Conservation (phyloP, 2,888 invertebrate genomes). For the Phrixothrix hirtus region DNA sequence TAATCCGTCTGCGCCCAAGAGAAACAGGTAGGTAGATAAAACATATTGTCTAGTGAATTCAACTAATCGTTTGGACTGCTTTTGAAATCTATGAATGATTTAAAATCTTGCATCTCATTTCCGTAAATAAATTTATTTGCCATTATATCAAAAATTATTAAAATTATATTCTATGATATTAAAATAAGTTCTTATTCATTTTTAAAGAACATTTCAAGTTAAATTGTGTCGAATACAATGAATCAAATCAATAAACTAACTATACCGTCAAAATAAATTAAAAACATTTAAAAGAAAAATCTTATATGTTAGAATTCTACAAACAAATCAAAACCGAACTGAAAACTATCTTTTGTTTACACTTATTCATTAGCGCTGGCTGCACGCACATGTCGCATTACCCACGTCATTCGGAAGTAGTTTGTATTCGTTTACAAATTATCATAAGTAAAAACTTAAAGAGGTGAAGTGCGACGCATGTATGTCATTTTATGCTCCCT, state of each 20-base stretch:
- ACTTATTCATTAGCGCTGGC: slow-evolving; percentile 35
- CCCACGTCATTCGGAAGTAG: slow-evolving; percentile 28
- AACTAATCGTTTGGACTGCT: neutral
- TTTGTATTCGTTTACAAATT: slow-evolving; percentile 35
- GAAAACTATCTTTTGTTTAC: slow-evolving; percentile 31
- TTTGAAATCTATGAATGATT: too few relatives aligned
- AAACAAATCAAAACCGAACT: slow-evolving; percentile 31
- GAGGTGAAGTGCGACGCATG: slow-evolving; percentile 15
- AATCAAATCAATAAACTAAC: neutral
- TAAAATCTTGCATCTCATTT: too few relatives aligned
- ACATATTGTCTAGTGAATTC: neutral
- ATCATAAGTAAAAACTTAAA: slow-evolving; percentile 31
- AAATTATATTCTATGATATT: too few relatives aligned
- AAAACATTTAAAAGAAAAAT: too few relatives aligned
- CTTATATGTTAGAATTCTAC: neutral
- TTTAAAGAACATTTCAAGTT: too few relatives aligned
- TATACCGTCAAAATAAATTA: neutral
- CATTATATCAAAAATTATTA: too few relatives aligned
- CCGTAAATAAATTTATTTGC: too few relatives aligned
- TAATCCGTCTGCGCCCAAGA: slow-evolving; percentile 32
- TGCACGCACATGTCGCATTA: slow-evolving; percentile 41
- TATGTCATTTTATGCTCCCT: slow-evolving; percentile 13
- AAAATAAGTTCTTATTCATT: too few relatives aligned
- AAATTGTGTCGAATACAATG: neutral
- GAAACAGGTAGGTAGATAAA: slow-evolving; percentile 25